Base-by-base conservation (phyloP, 2,113 vertebrate genomes). In the Melanerpes aurifrons region DNA sequence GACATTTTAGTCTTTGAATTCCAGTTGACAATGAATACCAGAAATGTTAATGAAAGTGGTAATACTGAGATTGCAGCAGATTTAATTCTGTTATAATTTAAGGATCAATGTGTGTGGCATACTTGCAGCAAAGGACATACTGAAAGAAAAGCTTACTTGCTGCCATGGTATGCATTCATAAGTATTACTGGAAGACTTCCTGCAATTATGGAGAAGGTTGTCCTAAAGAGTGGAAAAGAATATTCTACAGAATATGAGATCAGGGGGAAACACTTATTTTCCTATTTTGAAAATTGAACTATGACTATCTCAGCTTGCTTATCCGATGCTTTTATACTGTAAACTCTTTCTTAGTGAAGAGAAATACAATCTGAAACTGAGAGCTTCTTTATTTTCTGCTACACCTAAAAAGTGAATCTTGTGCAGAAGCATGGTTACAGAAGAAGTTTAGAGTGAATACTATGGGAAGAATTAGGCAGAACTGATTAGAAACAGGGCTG, bases 401-500 rank as follows among this genome's bases (percentile, higher is more conserved):
- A n/a, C 6, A 71, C 5, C 5, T 47, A 26, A 68, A 50, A 50
- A 21, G 28, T n/a, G 20, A 66, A 37, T 71, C 25, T 12, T 53
- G 7, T 58, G 18, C 9, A 87, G 9, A 9, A 62, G 6, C 9
- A 66, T 0, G 3, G 61, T 3, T 21, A 48, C 12, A 37, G n/a
- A 85, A 74, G 10, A 62, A 79, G 58, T 59, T 64, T 17, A 4
- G 2, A 58, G 5, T 35, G 20, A 82, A 77, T 17, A 3, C 35
- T 62, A 25, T 70, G 9, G 21, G 11, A 92, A 78, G 28, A 40
- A 29, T 45, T 77, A 56, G 10, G 12, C 5, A 71, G 20, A 45
- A 63, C 2, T 20, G 4, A 0, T 3, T 70, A 70, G 13, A 57
- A 75, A 15, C 2, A 73, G 3, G 8, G 31, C 7, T 35, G 10